Evolutionary conservation across 2,113 vertebrate genomes (phyloP), one percentile per base, ranked within the genome.

Genomic region (Smithornis capensis): DNA sequence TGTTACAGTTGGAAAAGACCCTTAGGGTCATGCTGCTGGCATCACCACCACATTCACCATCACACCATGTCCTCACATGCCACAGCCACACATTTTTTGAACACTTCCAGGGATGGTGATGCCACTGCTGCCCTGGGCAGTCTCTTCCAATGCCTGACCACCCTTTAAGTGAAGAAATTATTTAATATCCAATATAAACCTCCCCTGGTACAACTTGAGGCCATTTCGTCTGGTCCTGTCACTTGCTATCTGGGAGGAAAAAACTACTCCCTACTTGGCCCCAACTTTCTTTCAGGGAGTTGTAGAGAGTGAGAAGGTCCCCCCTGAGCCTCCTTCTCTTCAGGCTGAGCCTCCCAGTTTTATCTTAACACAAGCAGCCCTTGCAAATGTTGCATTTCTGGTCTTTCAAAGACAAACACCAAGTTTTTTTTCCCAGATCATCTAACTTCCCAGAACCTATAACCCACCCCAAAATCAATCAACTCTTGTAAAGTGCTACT

Each of bases 381-480:
- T 74, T n/a, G 22, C 27, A 75, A 87, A 92, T 5, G 8, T 27
- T 49, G 44, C 33, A 27, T 24, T 83, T 47, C 33, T 67, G 76
- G 23, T 76, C 71, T 91, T 89, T 63, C 64, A 64, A 60, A 86
- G 52, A 86, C 68, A 52, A 90, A 67, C 42, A 21, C 5, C 28
- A 6, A 6, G 8, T 8, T 47, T 25, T 17, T 17, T 95, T 63
- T 68, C 56, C 63, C 76, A 79, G 81, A 60, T 59, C 47, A 52
- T 28, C 50, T 47, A 77, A 25, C 21, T 70, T 74, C 71, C 33
- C 50, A 87, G 83, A 83, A 92, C 53, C 67, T 60, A 49, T 42
- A 85, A 92, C n/a, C 77, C 31, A 31, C n/a, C 21, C 62, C 69
- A 59, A 75, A 96, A 93, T 91, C 74, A 89, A 77, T 53, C 85